These are phyloP conservation scores for Trachymyrmex cornetzi DNA, from an alignment of 1,140 invertebrate species.

Conservation along the genomic window DNA sequence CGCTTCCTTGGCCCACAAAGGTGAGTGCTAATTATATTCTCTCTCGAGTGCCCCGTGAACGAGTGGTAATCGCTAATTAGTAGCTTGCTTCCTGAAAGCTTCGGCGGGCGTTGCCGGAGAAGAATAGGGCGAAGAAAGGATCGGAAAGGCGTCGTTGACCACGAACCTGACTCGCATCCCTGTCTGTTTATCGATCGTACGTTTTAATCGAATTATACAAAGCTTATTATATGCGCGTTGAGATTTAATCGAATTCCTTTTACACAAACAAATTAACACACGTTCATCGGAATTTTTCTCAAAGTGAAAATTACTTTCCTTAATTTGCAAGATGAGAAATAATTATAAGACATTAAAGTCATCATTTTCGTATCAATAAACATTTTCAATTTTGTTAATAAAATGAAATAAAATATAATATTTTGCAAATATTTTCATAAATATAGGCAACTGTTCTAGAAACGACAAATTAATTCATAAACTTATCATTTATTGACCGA, in stretches of 20 bases:
- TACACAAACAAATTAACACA: constrained; percentile 11
- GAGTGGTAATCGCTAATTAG: constrained; percentile 81
- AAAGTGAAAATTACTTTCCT: background rate
- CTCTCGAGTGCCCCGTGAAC: constrained; percentile 75
- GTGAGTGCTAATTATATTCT: constrained; percentile 81
- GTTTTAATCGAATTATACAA: constrained; percentile 58
- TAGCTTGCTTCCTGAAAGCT: constrained; percentile 70
- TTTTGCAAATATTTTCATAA: background rate
- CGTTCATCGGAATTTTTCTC: background rate
- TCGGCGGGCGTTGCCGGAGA: constrained; percentile 58
- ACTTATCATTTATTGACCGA: background rate
- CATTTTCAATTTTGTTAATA: background rate
- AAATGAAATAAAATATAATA: background rate
- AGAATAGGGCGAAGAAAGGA: constrained; percentile 24
- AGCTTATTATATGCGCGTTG: background rate
- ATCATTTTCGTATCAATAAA: background rate
- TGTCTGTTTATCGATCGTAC: constrained; percentile 50
- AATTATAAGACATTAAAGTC: background rate
- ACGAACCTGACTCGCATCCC: constrained; percentile 26
- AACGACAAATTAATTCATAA: constrained; percentile 1
- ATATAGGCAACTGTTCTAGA: background rate
- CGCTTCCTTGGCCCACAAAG: constrained; percentile 70
- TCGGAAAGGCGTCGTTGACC: constrained; percentile 16
- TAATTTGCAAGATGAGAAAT: background rate
- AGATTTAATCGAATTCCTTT: constrained; percentile 40